These are phyloP conservation scores for Ibidorhyncha struthersii DNA, from an alignment of 2,113 vertebrate species.

Conservation along the genomic window DNA sequence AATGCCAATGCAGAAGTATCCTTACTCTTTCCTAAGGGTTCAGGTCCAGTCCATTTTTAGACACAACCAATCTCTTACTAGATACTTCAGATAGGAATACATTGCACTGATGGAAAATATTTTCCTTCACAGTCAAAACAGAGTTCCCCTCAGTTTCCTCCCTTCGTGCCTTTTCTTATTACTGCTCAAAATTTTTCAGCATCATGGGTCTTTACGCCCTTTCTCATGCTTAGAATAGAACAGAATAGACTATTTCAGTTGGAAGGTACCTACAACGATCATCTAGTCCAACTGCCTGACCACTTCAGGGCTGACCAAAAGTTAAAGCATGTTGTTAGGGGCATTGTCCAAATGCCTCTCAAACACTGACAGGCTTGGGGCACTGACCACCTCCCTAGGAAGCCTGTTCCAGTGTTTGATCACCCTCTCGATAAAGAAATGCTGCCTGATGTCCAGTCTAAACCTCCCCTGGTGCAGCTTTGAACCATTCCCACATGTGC, in stretches of 20 bases:
- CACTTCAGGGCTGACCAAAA: not conserved
- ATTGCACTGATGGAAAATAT: not conserved
- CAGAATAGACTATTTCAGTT: not conserved
- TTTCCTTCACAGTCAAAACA: not conserved
- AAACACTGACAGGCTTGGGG: not conserved
- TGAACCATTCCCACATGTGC: not conserved
- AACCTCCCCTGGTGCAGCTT: not conserved
- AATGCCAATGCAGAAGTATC: not conserved
- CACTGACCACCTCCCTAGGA: not conserved
- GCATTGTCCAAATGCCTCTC: not conserved
- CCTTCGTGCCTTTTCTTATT: not conserved
- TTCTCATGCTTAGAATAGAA: not conserved
- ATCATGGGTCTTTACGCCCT: not conserved
- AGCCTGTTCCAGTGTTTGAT: not conserved
- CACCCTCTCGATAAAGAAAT: not conserved
- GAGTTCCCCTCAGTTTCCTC: not conserved
- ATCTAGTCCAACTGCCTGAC: not conserved
- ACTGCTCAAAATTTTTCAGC: not conserved
- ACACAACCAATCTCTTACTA: not conserved
- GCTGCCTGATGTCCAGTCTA: no score
- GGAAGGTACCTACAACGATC: not conserved
- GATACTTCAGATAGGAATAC: not conserved
- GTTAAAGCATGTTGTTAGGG: not conserved
- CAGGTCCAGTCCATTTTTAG: not conserved
- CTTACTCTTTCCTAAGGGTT: not conserved